These are phyloP conservation scores for Epirrhoe tristata DNA, from an alignment of 2,888 invertebrate genomes.

Conservation along the genomic window DNA sequence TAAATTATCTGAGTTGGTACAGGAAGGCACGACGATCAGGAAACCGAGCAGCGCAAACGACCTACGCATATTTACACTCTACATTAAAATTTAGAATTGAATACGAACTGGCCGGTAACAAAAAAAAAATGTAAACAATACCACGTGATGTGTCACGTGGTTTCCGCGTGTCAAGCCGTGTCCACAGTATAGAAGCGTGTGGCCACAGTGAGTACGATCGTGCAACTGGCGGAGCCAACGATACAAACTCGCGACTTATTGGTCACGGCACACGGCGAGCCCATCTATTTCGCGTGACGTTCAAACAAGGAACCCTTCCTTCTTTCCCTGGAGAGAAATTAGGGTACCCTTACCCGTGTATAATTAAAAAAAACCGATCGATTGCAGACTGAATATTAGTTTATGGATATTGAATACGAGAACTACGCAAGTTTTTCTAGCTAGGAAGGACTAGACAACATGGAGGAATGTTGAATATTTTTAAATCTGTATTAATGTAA, in stretches of 20 bases:
- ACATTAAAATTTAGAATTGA: constrained; percentile 37
- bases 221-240: constrained; percentile 71
- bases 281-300: constrained; percentile 83
- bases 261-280: constrained; percentile 77
- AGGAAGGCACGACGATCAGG: constrained; percentile 72
- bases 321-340: constrained; percentile 75
- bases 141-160: constrained; percentile 60
- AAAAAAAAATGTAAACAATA: constrained; percentile 43
- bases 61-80: constrained; percentile 57
- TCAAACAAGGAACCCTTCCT: constrained; percentile 79
- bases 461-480: too few relatives aligned
- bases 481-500: too few relatives aligned
- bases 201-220: constrained; percentile 77
- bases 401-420: constrained; percentile 46
- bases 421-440: constrained; percentile 33
- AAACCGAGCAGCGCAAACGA: constrained; percentile 60
- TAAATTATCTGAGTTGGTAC: constrained; percentile 78
- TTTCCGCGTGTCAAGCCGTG: constrained; percentile 64
- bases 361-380: constrained; percentile 75
- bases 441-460: too few relatives aligned
- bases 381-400: constrained; percentile 55
- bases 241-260: constrained; percentile 77
- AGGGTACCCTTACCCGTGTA: constrained; percentile 62
- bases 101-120: constrained; percentile 25
- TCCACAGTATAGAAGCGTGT: constrained; percentile 75